A percentile compares a stretch with the other conserved stretches of the same genome.
These are phyloP conservation scores for Altica lythri DNA, from an alignment of 2,888 invertebrate genomes.

Conservation along the genomic window DNA sequence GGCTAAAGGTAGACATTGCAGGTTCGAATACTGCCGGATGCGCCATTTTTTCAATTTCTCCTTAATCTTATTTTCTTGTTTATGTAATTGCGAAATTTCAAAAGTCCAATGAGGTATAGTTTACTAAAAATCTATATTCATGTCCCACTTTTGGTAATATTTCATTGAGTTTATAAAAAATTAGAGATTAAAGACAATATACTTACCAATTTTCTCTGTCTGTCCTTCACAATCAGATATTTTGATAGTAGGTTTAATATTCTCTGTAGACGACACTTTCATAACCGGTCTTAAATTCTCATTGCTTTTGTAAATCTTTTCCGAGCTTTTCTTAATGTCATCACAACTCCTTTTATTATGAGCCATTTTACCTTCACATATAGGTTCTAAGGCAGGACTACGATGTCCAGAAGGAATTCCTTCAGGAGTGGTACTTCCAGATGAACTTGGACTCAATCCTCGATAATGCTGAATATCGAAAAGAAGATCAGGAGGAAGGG, in stretches of 20 bases:
- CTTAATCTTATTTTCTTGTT: no score
- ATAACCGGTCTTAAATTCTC: slow-evolving; percentile 46
- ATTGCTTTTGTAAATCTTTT: slow-evolving; percentile 33
- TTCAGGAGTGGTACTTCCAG: slow-evolving; percentile 66
- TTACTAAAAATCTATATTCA: no score
- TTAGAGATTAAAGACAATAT: no score
- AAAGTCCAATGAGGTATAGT: no score
- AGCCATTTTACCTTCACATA: slow-evolving; percentile 59
- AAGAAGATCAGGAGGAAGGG: slow-evolving; percentile 69
- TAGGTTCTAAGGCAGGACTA: slow-evolving; percentile 61
- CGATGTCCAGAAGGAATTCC: slow-evolving; percentile 57
- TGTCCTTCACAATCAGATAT: slow-evolving; percentile 39
- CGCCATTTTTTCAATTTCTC: no score
- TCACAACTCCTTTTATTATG: slow-evolving; percentile 31
- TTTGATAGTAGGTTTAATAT: slow-evolving; percentile 46
- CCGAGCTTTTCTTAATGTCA: slow-evolving; percentile 29
- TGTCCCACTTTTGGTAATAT: no score
- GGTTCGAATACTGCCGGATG: no score
- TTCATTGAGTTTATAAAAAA: no score
- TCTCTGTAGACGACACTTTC: slow-evolving; percentile 47
- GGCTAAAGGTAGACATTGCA: no score
- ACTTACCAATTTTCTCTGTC: slow-evolving; percentile 23
- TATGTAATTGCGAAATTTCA: no score
- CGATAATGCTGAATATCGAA: slow-evolving; percentile 77
- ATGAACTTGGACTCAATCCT: slow-evolving; percentile 62